A percentile compares a stretch with the other conserved stretches of the same genome.
Conservation (phyloP, 2,113 vertebrate species). For the Galbula dea region DNA sequence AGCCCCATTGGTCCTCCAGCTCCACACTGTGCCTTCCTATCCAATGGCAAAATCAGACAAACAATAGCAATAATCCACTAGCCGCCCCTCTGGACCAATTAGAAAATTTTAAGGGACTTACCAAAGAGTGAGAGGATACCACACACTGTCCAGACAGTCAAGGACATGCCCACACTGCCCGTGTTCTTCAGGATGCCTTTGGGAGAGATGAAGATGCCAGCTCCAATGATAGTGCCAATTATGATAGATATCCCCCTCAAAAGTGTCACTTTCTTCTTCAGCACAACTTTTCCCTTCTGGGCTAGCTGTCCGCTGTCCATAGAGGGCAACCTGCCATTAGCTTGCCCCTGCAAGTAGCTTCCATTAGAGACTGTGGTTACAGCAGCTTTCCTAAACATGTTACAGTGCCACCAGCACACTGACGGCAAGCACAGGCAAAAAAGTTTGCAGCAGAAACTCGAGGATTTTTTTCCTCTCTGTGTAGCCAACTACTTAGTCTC, state of each 20-base stretch:
- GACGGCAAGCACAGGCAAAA: not conserved
- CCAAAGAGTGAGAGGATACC: constrained; percentile 93
- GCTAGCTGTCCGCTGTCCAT: constrained; percentile 4
- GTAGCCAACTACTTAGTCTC: not conserved
- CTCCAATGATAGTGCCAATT: constrained; percentile 93
- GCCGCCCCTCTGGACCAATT: constrained; percentile 18
- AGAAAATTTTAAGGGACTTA: constrained; percentile 75
- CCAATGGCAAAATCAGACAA: constrained; percentile 32
- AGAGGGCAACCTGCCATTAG: constrained; percentile 35
- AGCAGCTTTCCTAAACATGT: constrained; percentile 78
- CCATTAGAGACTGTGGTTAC: constrained; percentile 60
- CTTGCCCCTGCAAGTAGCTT: constrained; percentile 46
- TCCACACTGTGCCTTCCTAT: not conserved
- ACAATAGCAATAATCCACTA: not conserved
- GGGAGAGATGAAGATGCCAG: constrained; percentile 96
- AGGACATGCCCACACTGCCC: constrained; percentile 91
- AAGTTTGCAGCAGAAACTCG: constrained; percentile 45
- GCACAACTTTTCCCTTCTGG: constrained; percentile 73
- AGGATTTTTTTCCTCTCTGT: not conserved
- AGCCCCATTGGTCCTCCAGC: constrained; percentile 14
- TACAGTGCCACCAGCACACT: constrained; percentile 6
- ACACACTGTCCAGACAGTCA: constrained; percentile 87
- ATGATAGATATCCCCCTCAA: constrained; percentile 92
- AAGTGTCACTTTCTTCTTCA: constrained; percentile 92
- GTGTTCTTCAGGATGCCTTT: constrained; percentile 92